Evolutionary conservation across 1,140 invertebrate species (phyloP).

Genomic region (Ceratina calcarata): DNA sequence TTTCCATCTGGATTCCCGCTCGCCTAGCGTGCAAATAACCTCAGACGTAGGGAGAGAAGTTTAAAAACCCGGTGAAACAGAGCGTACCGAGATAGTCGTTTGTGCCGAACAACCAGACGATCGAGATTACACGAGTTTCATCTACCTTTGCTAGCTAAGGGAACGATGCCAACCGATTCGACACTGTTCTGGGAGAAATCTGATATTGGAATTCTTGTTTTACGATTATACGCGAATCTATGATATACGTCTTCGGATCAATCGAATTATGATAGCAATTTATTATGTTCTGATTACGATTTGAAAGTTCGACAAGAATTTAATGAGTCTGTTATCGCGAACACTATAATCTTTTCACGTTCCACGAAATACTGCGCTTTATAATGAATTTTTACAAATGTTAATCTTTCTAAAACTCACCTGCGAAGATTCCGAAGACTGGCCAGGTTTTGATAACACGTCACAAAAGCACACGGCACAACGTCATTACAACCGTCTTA

Average conservation of each 20-base stretch:
- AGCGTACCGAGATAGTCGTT: neutral
- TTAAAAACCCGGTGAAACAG: constrained; percentile 22
- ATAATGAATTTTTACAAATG: neutral
- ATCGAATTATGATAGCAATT: too few relatives aligned
- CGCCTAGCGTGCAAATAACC: constrained; percentile 23
- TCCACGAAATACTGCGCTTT: neutral
- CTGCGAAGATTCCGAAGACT: neutral
- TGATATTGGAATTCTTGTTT: neutral
- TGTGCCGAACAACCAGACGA: neutral
- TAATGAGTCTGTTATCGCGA: neutral
- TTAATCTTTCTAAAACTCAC: neutral
- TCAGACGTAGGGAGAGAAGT: neutral
- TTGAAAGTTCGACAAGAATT: neutral
- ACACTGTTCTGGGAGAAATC: neutral
- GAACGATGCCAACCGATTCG: neutral
- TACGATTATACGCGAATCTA: neutral
- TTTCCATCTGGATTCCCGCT: constrained; percentile 31
- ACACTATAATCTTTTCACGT: neutral
- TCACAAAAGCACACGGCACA: constrained; percentile 40
- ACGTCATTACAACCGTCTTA: constrained; percentile 22
- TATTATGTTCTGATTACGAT: neutral
- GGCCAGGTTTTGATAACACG: neutral
- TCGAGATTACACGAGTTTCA: constrained; percentile 14
- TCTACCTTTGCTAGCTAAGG: neutral
- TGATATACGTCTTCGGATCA: neutral